A percentile compares a stretch with the other conserved stretches of the same genome.
phyloP scores from a whole-genome alignment of 2,113 vertebrate species.

The Psophia crepitans region DNA sequence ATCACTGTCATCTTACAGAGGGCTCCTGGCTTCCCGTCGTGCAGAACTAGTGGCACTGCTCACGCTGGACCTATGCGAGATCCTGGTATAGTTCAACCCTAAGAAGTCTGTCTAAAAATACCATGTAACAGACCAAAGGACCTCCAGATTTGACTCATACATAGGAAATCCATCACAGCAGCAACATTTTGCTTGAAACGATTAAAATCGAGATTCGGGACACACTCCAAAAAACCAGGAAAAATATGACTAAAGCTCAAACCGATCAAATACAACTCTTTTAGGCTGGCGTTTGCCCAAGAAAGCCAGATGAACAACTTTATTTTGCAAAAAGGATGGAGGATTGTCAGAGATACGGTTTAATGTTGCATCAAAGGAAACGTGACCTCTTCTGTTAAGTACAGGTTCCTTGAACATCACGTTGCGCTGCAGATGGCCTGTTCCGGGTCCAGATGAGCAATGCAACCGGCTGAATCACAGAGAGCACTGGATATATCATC shows the following conservation, averaged over 20 bases:
- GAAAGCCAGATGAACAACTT: background rate
- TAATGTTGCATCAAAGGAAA: background rate
- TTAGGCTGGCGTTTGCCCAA: background rate
- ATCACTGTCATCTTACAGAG: background rate
- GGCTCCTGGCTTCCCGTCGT: background rate
- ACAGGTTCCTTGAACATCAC: background rate
- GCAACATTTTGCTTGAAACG: background rate
- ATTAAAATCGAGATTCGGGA: background rate
- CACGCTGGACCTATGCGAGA: background rate
- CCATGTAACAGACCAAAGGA: background rate
- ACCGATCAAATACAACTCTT: background rate
- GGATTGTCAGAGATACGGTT: fast-evolving
- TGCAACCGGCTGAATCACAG: background rate
- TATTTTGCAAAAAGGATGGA: background rate
- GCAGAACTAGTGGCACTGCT: background rate
- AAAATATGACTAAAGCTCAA: background rate
- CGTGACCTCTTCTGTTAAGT: background rate
- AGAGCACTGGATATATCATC: background rate
- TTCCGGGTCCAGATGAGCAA: background rate
- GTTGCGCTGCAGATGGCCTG: background rate
- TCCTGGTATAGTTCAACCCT: background rate
- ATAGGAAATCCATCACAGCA: background rate
- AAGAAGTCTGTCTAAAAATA: background rate
- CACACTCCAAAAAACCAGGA: background rate
- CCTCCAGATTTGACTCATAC: background rate